Evolutionary conservation across 2,888 invertebrate genomes (phyloP), one percentile per base, ranked within the genome.

Genomic region (Drymonia ruficornis): DNA sequence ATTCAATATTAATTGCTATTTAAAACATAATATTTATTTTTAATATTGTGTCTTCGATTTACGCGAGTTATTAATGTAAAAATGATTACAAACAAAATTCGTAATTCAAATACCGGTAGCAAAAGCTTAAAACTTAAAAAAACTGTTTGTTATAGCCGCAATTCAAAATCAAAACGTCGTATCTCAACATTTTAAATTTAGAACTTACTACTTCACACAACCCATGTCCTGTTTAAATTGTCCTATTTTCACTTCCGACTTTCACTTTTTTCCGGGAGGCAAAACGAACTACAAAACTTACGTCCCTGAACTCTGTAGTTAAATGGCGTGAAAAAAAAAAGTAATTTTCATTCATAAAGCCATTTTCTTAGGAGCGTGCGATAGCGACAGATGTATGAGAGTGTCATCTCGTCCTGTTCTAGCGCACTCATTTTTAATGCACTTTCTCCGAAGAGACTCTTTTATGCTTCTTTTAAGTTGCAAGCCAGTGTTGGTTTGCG

Each of bases 341-440:
- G 89, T 86, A 86, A 90, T 89, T 87, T 87, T 87, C 89, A 89
- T 91, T 90, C 89, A 89, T 87, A 90, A 89, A 87, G 82, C 83
- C 86, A 88, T 89, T 89, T 89, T 87, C 88, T 89, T 86, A 85
- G 84, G 73, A 81, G 78, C 77, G 69, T 67, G 64, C 67, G 78
- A 83, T 55, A 65, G 73, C 66, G 83, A 84, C 53, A 68, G 67
- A 65, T 61, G 60, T 63, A 74, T 56, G 43, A 55, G 45, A 51
- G 52, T 60, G 55, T 62, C 63, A 78, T 78, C 74, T 74, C 74
- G 59, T 88, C 89, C 53, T 78, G 52, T 60, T 87, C 69, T 53
- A 55, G 57, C 83, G 67, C 82, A 81, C 88, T 87, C 84, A 87
- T 87, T 89, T 90, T 90, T 89, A 89, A 89, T 90, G 89, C 87